Evolutionary conservation across 2,888 invertebrate genomes (phyloP), one percentile per base, ranked within the genome.

Genomic region (Limnephilus marmoratus): DNA sequence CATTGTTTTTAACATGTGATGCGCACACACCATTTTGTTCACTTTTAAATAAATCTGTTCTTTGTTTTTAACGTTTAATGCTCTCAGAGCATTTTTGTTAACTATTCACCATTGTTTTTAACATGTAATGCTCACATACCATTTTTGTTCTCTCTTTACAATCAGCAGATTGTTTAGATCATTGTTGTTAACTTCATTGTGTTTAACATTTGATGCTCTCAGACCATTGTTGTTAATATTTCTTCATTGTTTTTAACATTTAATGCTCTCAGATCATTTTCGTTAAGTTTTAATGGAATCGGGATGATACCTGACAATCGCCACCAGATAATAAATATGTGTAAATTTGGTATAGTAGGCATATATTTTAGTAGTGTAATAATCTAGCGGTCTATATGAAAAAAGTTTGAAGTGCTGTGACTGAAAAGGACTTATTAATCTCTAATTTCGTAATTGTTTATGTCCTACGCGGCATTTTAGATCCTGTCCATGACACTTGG

Each of bases 331-430:
- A 49, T 49, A 49, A 37, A 49, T 13, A 41, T 86, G 13, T 86
- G n/a, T 34, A 68, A n/a, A 29, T 90, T 81, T 90, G 45, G 82
- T 81, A 90, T 45, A 31, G 13, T 82, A 24, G 29, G 31, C 29
- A 41, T 90, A 90, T 90, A 37, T 89, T 89, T 89, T 81, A 87
- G 80, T 89, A n/a, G 53, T 24, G 24, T 24, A 83, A 49, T 83
- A 90, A 85, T 90, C 80, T 85, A 87, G 53, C 34, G 45, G 92
- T 92, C 93, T 92, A 90, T 92, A 91, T 92, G 93, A 92, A 93
- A 92, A 91, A 93, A 87, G 91, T 91, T 91, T 53, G 90, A 91
- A 91, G 53, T 80, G 91, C 90, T 90, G 91, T 85, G 91, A 91
- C 91, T 91, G 91, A 83, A 87, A 91, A 81, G 85, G 90, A 90